Conservation (phyloP, 2,888 invertebrate genomes). For the Oscheius sp. region DNA sequence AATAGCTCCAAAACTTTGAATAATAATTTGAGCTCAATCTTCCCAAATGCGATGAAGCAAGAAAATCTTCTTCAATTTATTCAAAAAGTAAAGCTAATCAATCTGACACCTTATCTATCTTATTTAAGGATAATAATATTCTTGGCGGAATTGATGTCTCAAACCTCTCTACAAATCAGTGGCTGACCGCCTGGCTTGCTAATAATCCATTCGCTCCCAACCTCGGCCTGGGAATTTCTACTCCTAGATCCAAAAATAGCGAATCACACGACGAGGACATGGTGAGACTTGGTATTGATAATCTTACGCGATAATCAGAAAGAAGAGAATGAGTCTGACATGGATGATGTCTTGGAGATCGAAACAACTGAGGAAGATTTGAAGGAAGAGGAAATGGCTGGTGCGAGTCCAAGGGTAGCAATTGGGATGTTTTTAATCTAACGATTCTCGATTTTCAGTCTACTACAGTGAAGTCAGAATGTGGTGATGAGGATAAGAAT, state of each 20-base stretch:
- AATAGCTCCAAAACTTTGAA: conserved; percentile 8
- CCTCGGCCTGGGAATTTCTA: conserved; percentile 17
- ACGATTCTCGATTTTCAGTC: conserved; percentile 1
- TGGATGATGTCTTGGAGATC: conserved; percentile 40
- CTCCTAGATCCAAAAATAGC: conserved; percentile 2
- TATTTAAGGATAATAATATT: conserved; percentile 1
- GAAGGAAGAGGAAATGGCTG: conserved; percentile 39
- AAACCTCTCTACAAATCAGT: conserved; percentile 42
- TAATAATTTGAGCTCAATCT: conserved; percentile 13
- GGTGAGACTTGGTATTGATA: not conserved
- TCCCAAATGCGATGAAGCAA: conserved; percentile 20
- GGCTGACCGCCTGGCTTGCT: conserved; percentile 55
- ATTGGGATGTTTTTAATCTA: not conserved
- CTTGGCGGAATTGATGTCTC: conserved; percentile 7
- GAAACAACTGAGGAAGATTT: conserved; percentile 51
- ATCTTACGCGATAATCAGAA: conserved; percentile 1
- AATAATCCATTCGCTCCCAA: conserved; percentile 52
- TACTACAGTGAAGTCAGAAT: conserved; percentile 7
- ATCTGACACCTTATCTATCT: not conserved
- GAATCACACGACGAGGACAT: conserved; percentile 8
- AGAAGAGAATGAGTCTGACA: conserved; percentile 47
- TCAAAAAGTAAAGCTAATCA: not conserved
- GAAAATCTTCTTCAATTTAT: conserved; percentile 22
- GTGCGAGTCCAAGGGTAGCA: conserved; percentile 13
- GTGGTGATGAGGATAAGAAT: conserved; percentile 22